Evolutionary conservation across 2,888 invertebrate species (phyloP).

Genomic region (Polyommatus iphigenia): DNA sequence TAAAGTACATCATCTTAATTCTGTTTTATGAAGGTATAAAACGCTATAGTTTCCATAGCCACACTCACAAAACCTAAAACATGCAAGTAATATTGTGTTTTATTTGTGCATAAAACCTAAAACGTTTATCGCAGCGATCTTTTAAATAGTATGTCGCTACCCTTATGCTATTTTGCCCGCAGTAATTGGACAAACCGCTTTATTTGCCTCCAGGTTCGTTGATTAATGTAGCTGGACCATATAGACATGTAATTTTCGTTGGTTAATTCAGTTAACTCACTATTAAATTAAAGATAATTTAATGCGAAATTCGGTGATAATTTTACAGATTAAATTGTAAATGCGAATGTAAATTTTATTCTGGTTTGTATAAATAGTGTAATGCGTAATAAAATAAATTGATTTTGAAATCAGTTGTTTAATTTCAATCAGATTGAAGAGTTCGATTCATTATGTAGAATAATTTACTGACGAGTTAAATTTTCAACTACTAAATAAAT

Average conservation of each 20-base stretch:
- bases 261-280: not conserved
- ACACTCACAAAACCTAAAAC: no score
- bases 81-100: no score
- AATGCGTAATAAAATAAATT: no score
- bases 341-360: not conserved
- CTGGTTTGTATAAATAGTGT: not conserved
- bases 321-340: not conserved
- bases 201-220: not conserved
- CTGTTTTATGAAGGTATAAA: no score
- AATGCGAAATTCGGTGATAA: not conserved
- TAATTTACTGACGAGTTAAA: no score
- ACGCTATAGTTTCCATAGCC: no score
- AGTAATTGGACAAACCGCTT: constrained; percentile 5
- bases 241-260: not conserved
- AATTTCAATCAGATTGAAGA: no score
- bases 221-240: constrained; percentile 1
- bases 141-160: not conserved
- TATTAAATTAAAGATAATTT: not conserved
- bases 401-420: no score
- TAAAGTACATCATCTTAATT: no score
- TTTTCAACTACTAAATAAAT: no score
- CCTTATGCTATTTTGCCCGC: not conserved
- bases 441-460: no score
- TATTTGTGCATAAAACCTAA: no score
- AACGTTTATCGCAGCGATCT: not conserved